These are phyloP conservation scores for Columbina picui DNA, from an alignment of 2,113 vertebrate genomes.

Conservation along the genomic window DNA sequence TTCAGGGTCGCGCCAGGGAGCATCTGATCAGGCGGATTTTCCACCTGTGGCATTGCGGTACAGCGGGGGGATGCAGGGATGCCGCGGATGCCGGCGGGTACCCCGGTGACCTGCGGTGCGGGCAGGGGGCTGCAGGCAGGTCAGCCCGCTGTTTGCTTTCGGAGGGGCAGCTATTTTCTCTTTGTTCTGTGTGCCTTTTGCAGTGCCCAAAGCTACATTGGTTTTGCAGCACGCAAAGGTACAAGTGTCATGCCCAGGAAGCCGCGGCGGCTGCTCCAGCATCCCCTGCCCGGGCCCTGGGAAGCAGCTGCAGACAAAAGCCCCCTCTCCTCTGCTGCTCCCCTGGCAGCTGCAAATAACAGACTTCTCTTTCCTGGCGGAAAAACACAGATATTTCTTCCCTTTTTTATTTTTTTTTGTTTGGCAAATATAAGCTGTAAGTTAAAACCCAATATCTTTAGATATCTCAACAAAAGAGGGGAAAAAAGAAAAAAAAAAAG, in stretches of 20 bases:
- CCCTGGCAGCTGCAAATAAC: conserved; percentile 7
- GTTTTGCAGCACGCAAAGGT: not conserved
- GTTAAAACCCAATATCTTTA: not conserved
- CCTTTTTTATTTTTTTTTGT: not conserved
- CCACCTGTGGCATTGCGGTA: not conserved
- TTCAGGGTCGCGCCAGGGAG: not conserved
- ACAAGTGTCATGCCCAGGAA: fast-evolving
- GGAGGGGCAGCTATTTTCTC: not conserved
- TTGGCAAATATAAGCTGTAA: not conserved
- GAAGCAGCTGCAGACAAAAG: not conserved
- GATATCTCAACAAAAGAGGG: not conserved
- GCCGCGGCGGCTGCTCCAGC: not conserved
- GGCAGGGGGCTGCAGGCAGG: not conserved
- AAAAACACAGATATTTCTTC: not conserved
- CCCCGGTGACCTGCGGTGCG: not conserved
- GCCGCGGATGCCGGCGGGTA: fast-evolving
- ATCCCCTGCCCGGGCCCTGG: not conserved
- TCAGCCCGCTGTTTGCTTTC: fast-evolving
- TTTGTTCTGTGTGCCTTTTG: not conserved
- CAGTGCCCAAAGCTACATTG: fast-evolving
- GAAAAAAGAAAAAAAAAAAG: conserved; percentile 17
- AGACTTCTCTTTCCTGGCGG: not conserved
- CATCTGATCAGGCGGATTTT: fast-evolving
- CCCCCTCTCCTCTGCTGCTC: not conserved
- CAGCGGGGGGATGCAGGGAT: fast-evolving